These are phyloP conservation scores for Cyaniris semiargus DNA, from an alignment of 2,888 invertebrate species.

Conservation along the genomic window DNA sequence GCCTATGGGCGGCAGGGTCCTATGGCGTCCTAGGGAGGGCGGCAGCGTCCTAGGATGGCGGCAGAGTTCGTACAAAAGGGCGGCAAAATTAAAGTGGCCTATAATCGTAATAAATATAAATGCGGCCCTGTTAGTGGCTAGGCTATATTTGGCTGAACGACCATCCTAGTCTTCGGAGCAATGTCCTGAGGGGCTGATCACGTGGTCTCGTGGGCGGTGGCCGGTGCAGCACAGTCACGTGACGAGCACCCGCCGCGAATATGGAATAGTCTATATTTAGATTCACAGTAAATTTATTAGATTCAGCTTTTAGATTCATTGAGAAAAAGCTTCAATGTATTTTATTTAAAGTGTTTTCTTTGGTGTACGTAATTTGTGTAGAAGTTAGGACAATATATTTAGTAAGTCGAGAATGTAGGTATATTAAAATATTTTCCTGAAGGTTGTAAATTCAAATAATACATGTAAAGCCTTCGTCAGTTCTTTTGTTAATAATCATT, in stretches of 20 bases:
- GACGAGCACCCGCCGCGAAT: neutral
- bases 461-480: neutral
- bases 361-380: neutral
- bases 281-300: neutral
- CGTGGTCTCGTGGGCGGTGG: neutral
- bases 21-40: too few species aligned
- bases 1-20: too few species aligned
- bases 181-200: neutral
- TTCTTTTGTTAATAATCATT: neutral
- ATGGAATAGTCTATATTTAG: conserved; percentile 6
- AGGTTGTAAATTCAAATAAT: too few species aligned
- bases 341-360: neutral
- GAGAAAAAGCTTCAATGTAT: neutral
- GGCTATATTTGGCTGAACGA: neutral
- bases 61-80: too few species aligned
- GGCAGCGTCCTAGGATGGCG: too few species aligned
- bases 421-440: too few species aligned
- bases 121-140: neutral
- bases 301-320: too few species aligned
- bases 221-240: neutral
- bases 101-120: too few species aligned
- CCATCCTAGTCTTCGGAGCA: neutral
- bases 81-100: too few species aligned
- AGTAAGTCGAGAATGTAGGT: too few species aligned
- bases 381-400: too few species aligned